phyloP scores from a whole-genome alignment of 92 coral and sea anemone genomes.

The Umimayanthus kanabou region DNA sequence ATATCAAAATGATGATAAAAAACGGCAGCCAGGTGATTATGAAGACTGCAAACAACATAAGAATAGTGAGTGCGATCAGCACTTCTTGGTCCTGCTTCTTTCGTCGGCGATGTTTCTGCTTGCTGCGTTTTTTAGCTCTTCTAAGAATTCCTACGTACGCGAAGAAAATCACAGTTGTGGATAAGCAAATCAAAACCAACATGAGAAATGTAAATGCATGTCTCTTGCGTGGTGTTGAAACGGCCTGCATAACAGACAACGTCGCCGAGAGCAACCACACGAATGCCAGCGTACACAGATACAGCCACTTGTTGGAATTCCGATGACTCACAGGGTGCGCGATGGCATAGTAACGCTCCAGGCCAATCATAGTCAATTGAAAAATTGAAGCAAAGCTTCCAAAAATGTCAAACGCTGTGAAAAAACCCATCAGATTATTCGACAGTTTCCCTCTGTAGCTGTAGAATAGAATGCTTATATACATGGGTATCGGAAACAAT shows the following conservation, averaged over 20 bases:
- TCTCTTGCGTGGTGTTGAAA: constrained; percentile 39
- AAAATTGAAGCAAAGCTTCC: constrained; percentile 76
- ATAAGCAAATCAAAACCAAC: constrained; percentile 53
- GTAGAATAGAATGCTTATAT: constrained; percentile 56
- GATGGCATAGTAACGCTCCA: constrained; percentile 77
- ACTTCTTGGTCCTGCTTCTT: constrained; percentile 69
- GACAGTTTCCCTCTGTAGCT: constrained; percentile 7
- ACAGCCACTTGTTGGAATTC: constrained; percentile 64
- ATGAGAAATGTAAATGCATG: constrained; percentile 58
- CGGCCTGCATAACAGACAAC: constrained; percentile 55
- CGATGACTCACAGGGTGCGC: constrained; percentile 70
- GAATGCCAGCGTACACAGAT: constrained; percentile 46
- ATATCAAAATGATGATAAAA: constrained; percentile 64
- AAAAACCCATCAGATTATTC: constrained; percentile 17
- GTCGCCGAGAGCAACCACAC: constrained; percentile 68
- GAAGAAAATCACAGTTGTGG: constrained; percentile 58
- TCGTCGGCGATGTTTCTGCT: constrained; percentile 45
- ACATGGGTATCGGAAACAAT: constrained; percentile 67
- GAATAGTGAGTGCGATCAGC: constrained; percentile 68
- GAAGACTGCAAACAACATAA: constrained; percentile 69
- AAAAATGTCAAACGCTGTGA: constrained; percentile 65
- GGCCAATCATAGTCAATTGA: constrained; percentile 66
- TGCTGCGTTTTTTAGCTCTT: constrained; percentile 53
- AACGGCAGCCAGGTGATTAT: constrained; percentile 80
- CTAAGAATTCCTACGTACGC: constrained; percentile 71